A percentile compares a stretch with the other conserved stretches of the same genome.
Conservation (phyloP, 2,797 vertebrate genomes). For the Gadopsis bispinosus region DNA sequence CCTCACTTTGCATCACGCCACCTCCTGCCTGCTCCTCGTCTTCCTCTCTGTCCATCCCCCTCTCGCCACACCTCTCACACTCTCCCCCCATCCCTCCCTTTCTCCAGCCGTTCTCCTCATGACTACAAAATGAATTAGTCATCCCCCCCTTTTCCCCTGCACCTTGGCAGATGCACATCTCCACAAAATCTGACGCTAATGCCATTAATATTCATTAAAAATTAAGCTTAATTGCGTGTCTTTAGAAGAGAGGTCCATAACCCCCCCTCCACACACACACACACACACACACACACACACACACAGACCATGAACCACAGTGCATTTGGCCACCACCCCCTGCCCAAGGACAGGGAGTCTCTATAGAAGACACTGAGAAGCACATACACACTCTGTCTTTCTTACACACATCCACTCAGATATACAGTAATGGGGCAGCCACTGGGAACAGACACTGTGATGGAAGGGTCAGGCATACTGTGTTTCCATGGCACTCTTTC, state of each 20-base stretch:
- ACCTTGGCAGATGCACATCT: constrained; percentile 85
- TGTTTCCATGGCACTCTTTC: background rate
- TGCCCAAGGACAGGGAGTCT: constrained; percentile 33
- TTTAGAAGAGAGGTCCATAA: constrained; percentile 73
- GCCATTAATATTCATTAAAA: constrained; percentile 90
- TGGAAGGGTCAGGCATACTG: constrained; percentile 1
- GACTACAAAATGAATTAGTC: constrained; percentile 86
- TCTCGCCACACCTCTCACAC: constrained; percentile 19
- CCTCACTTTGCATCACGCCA: constrained; percentile 18
- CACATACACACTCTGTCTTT: constrained; percentile 1
- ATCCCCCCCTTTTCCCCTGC: constrained; percentile 61
- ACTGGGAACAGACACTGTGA: background rate
- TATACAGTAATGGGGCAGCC: background rate
- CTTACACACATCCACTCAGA: constrained; percentile 17
- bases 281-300: constrained; percentile 19
- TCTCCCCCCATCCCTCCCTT: constrained; percentile 20
- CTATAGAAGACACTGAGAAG: constrained; percentile 11
- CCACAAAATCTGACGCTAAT: constrained; percentile 86
- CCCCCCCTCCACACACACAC: constrained; percentile 4
- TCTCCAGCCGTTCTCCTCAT: constrained; percentile 73
- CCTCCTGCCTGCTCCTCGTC: constrained; percentile 5
- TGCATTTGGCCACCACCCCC: constrained; percentile 33
- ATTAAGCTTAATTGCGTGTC: constrained; percentile 87
- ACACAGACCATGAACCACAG: constrained; percentile 31
- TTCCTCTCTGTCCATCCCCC: constrained; percentile 15